Evolutionary conservation across 2,888 invertebrate species (phyloP), one percentile per base, ranked within the genome.

Genomic region (Rhynchonema sp.): DNA sequence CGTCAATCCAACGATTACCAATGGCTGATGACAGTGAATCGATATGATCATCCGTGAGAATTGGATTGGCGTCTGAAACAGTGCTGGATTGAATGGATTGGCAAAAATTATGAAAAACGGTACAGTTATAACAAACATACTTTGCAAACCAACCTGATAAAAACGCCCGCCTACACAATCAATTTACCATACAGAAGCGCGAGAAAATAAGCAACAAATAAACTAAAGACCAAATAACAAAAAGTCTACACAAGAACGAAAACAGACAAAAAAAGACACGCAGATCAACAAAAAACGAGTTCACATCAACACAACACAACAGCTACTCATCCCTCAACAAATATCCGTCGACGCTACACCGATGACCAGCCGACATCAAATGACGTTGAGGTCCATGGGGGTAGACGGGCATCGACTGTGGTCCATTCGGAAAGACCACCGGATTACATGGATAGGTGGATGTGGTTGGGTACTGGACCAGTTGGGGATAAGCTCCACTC

Each of bases 1-100:
- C 23, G 26, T 61, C 55, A 13, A 20, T n/a, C 61, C 61, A 61
- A 23, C 53, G 54, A 20, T 13, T 13, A 2, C 54, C 59, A 2
- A 61, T 26, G 38, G 59, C 22, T 23, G 20, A 20, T 9, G 61
- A 26, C 56, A 59, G 26, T 1, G 3, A 1, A 2, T 23, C 6
- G 13, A 61, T 29, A 3, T 56, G 59, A 1, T 1, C 55, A 1
- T 58, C 58, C 49, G 30, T 55, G 3, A 60, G 26, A 2, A 22
- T 1, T 1, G 30, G 13, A 2, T 54, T 57, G n/a, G n/a, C 2
- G 17, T 49, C 29, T 58, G 29, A n/a, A 56, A 56, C 9, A 30
- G 6, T 23, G 2, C 38, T 17, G 38, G 38, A 6, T 38, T 6
- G 17, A 38, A 6, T 38, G 9, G 38, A 38, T 13, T 17, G 38